Evolutionary conservation across 2,113 vertebrate species (phyloP).

Genomic region (Alosa alosa): DNA sequence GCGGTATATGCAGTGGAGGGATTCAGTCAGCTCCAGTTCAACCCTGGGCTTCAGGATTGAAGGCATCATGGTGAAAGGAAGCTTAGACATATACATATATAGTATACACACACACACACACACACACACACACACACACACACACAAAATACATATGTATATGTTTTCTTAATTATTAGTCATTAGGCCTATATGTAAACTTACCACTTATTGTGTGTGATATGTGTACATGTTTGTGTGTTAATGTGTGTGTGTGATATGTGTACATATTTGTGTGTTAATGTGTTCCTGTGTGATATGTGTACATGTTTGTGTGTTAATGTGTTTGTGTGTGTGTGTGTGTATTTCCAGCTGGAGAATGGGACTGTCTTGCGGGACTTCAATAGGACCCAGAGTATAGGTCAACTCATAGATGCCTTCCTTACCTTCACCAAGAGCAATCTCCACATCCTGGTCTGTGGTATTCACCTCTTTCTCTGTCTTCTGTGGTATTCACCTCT

Average conservation of each 20-base stretch:
- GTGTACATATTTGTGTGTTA: neutral
- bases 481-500: constrained; percentile 52
- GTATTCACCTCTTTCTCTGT: neutral
- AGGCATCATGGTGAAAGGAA: constrained; percentile 69
- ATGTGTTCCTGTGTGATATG: constrained; percentile 30
- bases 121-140: neutral
- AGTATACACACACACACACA: constrained; percentile 7
- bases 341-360: constrained; percentile 67
- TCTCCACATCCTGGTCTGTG: constrained; percentile 69
- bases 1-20: constrained; percentile 80
- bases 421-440: constrained; percentile 69
- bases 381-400: constrained; percentile 62
- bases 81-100: neutral
- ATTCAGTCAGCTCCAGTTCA: constrained; percentile 71
- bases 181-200: neutral
- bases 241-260: constrained; percentile 23
- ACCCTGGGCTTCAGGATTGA: constrained; percentile 77
- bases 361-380: constrained; percentile 72
- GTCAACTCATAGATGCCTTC: constrained; percentile 67
- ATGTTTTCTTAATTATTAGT: neutral
- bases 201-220: neutral
- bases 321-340: constrained; percentile 40
- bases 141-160: no score
- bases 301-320: neutral
- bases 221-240: neutral